Evolutionary conservation across 2,888 invertebrate species (phyloP), one percentile per base, ranked within the genome.

Genomic region (Cecidostiba fungosa): DNA sequence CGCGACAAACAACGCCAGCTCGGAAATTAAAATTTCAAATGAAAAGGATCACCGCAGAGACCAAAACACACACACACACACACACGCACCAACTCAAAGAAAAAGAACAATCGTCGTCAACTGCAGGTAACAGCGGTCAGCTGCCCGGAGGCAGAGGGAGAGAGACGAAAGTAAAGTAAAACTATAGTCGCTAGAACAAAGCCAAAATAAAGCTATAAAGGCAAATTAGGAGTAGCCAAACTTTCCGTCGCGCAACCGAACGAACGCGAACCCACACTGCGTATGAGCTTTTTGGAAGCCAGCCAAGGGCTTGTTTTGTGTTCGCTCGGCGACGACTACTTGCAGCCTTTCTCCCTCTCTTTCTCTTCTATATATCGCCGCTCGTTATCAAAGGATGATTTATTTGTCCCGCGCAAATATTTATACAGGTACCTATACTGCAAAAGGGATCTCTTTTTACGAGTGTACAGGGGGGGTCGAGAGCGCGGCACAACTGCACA

Each of bases 321-420:
- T 23, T 43, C 39, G 50, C 36, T n/a, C 72, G 47, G 12, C 43
- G 43, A 43, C 43, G 43, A 43, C 43, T 43, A 66, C 47, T 77
- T 72, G 23, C 36, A 23, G 36, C 16, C 76, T 54, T n/a, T 79
- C 54, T 70, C 70, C 29, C 74, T 36, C 77, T n/a, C 43, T 66
- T 66, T 23, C 66, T 16, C 3, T 23, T 54, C 12, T 80, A 16
- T 54, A 39, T 78, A 78, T 83, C 66, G 78, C 16, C 43, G 26
- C 80, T 81, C 77, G 78, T 86, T 88, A 88, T 89, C 89, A 89
- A 89, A 89, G 89, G 89, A 88, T 88, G 89, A 89, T 90, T 90
- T 90, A 91, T 91, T 91, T 90, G 89, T 87, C 85, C 85, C 83
- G 59, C 32, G 80, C 89, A 91, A 91, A 91, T 89, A 90, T 91